phyloP scores from a whole-genome alignment of 2,888 invertebrate genomes.

The Scaptomyza polygonia region DNA sequence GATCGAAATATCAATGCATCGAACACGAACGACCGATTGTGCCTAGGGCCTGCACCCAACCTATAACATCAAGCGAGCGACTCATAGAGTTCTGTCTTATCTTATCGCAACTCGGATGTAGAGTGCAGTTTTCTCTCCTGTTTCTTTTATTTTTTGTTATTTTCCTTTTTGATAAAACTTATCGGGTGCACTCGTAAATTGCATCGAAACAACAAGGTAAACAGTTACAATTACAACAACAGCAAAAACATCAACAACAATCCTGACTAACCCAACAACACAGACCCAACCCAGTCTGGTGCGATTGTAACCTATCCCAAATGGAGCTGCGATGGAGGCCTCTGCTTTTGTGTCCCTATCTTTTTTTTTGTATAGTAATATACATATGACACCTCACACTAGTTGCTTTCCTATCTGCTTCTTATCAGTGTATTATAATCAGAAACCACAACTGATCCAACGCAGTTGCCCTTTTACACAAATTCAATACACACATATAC shows the following conservation, averaged over 20 bases:
- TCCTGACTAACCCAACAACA: constrained; percentile 41
- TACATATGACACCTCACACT: constrained; percentile 51
- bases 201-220: constrained; percentile 75
- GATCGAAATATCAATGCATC: constrained; percentile 49
- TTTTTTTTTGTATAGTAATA: too few relatives aligned
- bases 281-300: constrained; percentile 11
- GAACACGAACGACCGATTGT: constrained; percentile 71
- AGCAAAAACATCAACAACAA: constrained; percentile 22
- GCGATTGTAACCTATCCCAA: constrained; percentile 44
- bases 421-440: constrained; percentile 67
- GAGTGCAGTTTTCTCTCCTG: constrained; percentile 69
- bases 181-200: constrained; percentile 75
- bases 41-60: constrained; percentile 27
- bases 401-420: constrained; percentile 35
- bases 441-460: constrained; percentile 58
- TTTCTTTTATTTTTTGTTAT: constrained; percentile 40
- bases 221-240: constrained; percentile 35
- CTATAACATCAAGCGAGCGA: constrained; percentile 13
- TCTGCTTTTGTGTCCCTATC: too few relatives aligned
- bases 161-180: constrained; percentile 57
- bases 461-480: constrained; percentile 44
- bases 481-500: constrained; percentile 3
- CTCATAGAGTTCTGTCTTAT: constrained; percentile 65
- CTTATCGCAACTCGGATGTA: constrained; percentile 71
- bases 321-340: too few relatives aligned